Evolutionary conservation across 2,888 invertebrate genomes (phyloP).

Genomic region (Macrostomum cliftonense): DNA sequence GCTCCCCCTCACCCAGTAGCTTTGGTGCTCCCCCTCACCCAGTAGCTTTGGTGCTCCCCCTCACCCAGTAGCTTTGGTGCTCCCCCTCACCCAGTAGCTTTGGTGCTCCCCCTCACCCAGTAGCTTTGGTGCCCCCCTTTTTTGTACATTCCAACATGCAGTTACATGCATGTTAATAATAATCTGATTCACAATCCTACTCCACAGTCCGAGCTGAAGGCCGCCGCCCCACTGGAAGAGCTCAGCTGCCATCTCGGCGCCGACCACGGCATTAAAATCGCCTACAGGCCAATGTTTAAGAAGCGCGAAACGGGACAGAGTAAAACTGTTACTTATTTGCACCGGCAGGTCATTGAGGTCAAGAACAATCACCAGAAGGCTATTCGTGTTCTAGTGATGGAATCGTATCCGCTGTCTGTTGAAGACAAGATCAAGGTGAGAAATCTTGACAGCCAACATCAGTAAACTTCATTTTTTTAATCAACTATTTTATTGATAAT

Average conservation of each 20-base stretch:
- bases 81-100: too few relatives aligned
- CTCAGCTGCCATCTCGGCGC: conserved; percentile 36
- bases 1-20: too few relatives aligned
- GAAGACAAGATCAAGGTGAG: conserved; percentile 37
- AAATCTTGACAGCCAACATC: not conserved
- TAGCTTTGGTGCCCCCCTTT: too few relatives aligned
- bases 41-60: too few relatives aligned
- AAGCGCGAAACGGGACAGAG: conserved; percentile 29
- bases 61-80: too few relatives aligned
- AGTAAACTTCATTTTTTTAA: too few relatives aligned
- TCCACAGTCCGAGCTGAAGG: conserved; percentile 20
- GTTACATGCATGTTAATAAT: too few relatives aligned
- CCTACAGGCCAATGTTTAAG: conserved; percentile 30
- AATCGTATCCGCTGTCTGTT: conserved; percentile 32
- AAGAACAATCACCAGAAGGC: conserved; percentile 31
- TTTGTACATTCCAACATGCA: too few relatives aligned
- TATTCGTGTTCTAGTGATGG: conserved; percentile 26
- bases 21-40: too few relatives aligned
- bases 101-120: too few relatives aligned
- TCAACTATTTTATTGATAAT: too few relatives aligned
- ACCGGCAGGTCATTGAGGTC: conserved; percentile 24
- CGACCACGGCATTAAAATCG: conserved; percentile 34
- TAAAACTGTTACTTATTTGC: conserved; percentile 18
- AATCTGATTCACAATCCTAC: too few relatives aligned
- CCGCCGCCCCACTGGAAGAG: conserved; percentile 34